Evolutionary conservation across 2,797 vertebrate species (phyloP), one percentile per base, ranked within the genome.

Genomic region (Poeciliopsis turneri): DNA sequence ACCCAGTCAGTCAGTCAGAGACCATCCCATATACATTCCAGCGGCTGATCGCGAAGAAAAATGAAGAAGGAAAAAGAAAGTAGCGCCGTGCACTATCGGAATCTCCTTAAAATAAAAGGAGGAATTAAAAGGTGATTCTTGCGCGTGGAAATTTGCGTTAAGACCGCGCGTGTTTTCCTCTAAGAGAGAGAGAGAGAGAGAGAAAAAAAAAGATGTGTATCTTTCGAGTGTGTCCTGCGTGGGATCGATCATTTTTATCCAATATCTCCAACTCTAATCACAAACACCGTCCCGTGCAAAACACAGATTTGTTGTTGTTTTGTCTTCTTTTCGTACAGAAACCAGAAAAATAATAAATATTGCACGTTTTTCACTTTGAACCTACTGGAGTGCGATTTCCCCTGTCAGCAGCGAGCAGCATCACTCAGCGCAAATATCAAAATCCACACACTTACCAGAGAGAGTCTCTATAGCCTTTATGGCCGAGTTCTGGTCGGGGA

Each of bases 401-500:
- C 78, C 78, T 93, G 93, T 92, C 91, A 91, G 28, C 82, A 81
- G 5, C 41, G 25, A 70, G 80, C 84, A 92, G 92, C 92, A 94
- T 93, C 93, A 93, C 91, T 90, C 87, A 88, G 88, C 89, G 89
- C 59, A 61, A 75, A 64, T 46, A 33, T 33, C 57, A 64, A 71
- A 90, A 88, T 78, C 87, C 85, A 86, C 89, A 92, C 92, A 93
- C 96, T 97, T 93, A 97, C 97, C 96, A 91, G 96, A 97, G 87
- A 98, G 95, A 92, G 94, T 95, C 95, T 98, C 97, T 93, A 98
- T 97, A 88, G 96, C 97, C 93, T 96, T 96, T 92, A 97, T 97
- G 96, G 97, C 97, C 96, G 96, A 97, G 95, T 97, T 98, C 92
- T 97, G 97, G 94, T 98, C 97, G 74, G 97, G 97, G 90, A 97